These are phyloP conservation scores for Blomia tropicalis DNA, from an alignment of 2,888 invertebrate species.

Conservation along the genomic window DNA sequence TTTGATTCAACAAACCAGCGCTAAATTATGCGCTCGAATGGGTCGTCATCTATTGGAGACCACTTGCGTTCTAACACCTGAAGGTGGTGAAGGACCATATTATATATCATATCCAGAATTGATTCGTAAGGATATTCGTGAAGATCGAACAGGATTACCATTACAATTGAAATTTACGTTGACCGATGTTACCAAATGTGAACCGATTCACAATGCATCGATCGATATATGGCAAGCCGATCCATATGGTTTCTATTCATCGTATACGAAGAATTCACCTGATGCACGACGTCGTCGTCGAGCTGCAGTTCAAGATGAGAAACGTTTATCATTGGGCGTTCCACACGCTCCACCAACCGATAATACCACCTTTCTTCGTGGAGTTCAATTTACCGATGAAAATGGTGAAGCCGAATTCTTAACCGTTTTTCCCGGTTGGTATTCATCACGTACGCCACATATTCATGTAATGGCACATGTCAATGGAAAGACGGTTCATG, in stretches of 20 bases:
- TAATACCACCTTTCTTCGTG: slow-evolving; percentile 22
- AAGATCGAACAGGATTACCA: slow-evolving; percentile 12
- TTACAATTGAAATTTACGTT: slow-evolving; percentile 13
- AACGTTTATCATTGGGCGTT: background rate
- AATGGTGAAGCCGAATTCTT: slow-evolving; percentile 17
- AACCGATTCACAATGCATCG: slow-evolving; percentile 15
- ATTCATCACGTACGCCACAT: slow-evolving; percentile 14
- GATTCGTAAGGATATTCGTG: slow-evolving; percentile 15
- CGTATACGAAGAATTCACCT: slow-evolving; percentile 6
- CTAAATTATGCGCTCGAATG: slow-evolving; percentile 16
- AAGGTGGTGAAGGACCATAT: slow-evolving; percentile 22
- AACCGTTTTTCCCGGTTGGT: slow-evolving; percentile 24
- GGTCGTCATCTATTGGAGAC: slow-evolving; percentile 19
- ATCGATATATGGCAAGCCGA: slow-evolving; percentile 23
- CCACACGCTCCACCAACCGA: background rate
- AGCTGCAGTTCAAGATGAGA: background rate
- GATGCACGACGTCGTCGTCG: background rate
- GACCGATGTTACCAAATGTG: slow-evolving; percentile 20
- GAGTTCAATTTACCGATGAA: slow-evolving; percentile 21
- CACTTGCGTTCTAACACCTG: slow-evolving; percentile 22
- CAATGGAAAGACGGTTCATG: slow-evolving; percentile 14
- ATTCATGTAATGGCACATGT: slow-evolving; percentile 18
- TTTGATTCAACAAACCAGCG: too few species aligned
- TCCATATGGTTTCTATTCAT: slow-evolving; percentile 17
- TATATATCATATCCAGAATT: slow-evolving; percentile 17